These are phyloP conservation scores for Eleginops maclovinus DNA, from an alignment of 2,113 vertebrate species.

Conservation along the genomic window DNA sequence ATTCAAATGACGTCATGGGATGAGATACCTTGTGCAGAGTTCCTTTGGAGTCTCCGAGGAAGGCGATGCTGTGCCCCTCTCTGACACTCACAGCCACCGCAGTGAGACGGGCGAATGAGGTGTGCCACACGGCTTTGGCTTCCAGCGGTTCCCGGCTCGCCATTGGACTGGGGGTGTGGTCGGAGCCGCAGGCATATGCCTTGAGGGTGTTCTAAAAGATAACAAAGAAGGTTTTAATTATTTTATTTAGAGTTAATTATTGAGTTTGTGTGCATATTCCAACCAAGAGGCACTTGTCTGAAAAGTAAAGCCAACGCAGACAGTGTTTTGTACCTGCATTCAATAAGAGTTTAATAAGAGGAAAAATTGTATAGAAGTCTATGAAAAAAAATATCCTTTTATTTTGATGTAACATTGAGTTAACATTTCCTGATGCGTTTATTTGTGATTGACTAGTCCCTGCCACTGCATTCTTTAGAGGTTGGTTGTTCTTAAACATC, in stretches of 20 bases:
- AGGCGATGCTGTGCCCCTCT: slow-evolving; percentile 91
- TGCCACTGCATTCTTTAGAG: no score
- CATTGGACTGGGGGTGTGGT: slow-evolving; percentile 98
- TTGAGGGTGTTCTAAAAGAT: slow-evolving; percentile 90
- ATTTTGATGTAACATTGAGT: no score
- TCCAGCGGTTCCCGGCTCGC: slow-evolving; percentile 89
- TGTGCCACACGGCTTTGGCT: slow-evolving; percentile 85
- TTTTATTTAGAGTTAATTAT: neutral
- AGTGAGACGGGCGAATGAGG: slow-evolving; percentile 85
- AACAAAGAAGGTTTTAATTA: neutral
- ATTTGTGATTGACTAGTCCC: no score
- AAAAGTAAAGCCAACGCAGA: no score
- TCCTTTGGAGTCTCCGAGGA: slow-evolving; percentile 93
- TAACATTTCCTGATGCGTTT: no score
- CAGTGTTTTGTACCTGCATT: no score
- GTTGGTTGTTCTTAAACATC: no score
- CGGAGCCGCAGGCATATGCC: slow-evolving; percentile 95
- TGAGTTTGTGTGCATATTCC: neutral
- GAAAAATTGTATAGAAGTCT: no score
- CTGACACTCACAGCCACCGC: slow-evolving; percentile 91
- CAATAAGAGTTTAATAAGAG: no score
- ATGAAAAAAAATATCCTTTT: no score
- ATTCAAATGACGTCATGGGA: neutral
- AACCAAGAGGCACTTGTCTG: no score
- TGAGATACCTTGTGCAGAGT: slow-evolving; percentile 91